phyloP scores from a whole-genome alignment of 2,888 invertebrate genomes.

The Macrosoma leucophasiata region DNA sequence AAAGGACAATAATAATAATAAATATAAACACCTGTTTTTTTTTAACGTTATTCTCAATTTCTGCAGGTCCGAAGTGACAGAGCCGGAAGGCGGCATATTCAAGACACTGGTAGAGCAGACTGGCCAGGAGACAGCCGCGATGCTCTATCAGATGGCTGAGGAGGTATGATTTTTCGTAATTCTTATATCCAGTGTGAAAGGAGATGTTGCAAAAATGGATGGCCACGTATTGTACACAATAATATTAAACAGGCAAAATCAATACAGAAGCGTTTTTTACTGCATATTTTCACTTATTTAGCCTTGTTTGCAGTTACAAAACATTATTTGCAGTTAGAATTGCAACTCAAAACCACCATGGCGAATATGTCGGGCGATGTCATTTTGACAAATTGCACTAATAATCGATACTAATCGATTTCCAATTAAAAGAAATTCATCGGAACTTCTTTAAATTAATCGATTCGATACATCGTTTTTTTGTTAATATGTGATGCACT shows the following conservation, averaged over 20 bases:
- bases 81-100: conserved; percentile 73
- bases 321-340: too few species aligned
- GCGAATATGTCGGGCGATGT: too few species aligned
- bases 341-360: too few species aligned
- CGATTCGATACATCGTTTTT: too few species aligned
- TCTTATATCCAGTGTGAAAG: too few species aligned
- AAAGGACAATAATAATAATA: neutral
- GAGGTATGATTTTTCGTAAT: conserved; percentile 42
- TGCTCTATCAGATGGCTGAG: conserved; percentile 75
- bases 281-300: neutral
- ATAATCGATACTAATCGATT: too few species aligned
- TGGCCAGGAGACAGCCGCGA: conserved; percentile 75
- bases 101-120: conserved; percentile 82
- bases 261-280: neutral
- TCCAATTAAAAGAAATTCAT: too few species aligned
- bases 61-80: conserved; percentile 43
- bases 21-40: neutral
- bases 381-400: too few species aligned
- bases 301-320: too few species aligned
- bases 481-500: too few species aligned
- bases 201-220: too few species aligned
- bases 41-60: conserved; percentile 1
- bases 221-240: neutral
- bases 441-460: too few species aligned
- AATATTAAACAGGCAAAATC: neutral